Conservation (phyloP, 1,140 invertebrate genomes). For the Phymastichus coffea region DNA sequence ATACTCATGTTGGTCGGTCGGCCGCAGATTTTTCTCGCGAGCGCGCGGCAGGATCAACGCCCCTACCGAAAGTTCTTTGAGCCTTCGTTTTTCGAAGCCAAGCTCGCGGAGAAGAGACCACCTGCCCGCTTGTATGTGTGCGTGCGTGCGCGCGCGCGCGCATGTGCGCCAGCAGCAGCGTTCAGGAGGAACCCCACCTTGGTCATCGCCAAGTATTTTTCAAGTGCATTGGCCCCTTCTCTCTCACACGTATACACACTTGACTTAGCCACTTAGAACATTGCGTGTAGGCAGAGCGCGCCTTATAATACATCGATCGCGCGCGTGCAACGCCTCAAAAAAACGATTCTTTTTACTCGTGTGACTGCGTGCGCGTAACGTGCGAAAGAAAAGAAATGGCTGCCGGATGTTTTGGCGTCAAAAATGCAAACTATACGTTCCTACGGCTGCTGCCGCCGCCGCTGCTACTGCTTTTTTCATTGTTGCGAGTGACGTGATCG, state of each 20-base stretch:
- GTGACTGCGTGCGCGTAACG: too few species aligned
- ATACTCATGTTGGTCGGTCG: too few species aligned
- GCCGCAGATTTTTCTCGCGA: too few species aligned
- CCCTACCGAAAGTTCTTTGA: conserved; percentile 56
- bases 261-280: conserved; percentile 49
- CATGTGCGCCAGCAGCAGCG: too few species aligned
- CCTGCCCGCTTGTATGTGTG: conserved; percentile 50
- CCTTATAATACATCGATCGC: conserved; percentile 18
- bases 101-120: conserved; percentile 39
- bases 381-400: conserved; percentile 5
- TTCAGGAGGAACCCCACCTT: too few species aligned
- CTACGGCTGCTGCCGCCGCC: not conserved
- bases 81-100: too few species aligned
- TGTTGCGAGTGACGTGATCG: conserved; percentile 16
- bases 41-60: conserved; percentile 54
- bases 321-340: too few species aligned
- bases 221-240: conserved; percentile 54
- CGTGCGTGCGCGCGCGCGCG: too few species aligned
- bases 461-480: not conserved
- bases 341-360: too few species aligned
- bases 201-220: too few species aligned
- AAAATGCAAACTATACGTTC: conserved; percentile 8
- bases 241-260: conserved; percentile 37
- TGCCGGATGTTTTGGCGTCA: conserved; percentile 22
- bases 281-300: conserved; percentile 27